Percentiles rank a stretch among this genome's conserved stretches.
These are phyloP conservation scores for Brachyrhaphis roseni DNA, from an alignment of 2,797 vertebrate genomes.

Conservation along the genomic window DNA sequence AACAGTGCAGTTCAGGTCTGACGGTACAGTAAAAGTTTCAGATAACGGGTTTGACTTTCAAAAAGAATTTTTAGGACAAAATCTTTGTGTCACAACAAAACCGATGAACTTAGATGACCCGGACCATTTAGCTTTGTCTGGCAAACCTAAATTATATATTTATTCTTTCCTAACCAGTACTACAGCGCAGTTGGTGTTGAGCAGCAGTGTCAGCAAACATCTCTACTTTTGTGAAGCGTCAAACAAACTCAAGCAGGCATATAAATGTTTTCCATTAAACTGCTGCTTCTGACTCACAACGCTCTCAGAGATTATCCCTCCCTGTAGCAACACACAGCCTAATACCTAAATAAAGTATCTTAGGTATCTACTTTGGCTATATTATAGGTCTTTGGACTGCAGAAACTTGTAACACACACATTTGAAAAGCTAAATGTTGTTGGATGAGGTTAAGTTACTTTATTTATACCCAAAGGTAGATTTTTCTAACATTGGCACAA, in stretches of 20 bases:
- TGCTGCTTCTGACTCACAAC: background rate
- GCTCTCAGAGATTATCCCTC: background rate
- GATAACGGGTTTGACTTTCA: background rate
- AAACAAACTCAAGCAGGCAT: background rate
- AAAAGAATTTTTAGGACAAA: background rate
- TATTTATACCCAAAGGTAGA: too few species aligned
- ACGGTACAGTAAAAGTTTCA: background rate
- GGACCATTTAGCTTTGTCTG: background rate
- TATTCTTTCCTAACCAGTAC: background rate
- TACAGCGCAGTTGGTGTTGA: background rate
- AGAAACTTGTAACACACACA: background rate
- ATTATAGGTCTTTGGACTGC: background rate
- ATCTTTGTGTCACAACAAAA: background rate
- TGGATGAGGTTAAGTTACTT: background rate
- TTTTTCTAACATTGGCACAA: too few species aligned
- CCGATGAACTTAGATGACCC: background rate
- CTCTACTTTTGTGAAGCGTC: too few species aligned
- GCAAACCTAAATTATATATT: background rate
- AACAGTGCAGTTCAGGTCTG: background rate
- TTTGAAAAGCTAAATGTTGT: background rate
- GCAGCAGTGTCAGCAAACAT: too few species aligned
- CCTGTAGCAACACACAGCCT: background rate
- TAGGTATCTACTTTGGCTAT: background rate
- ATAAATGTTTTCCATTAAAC: background rate
- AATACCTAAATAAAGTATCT: background rate